A percentile compares a stretch with the other conserved stretches of the same genome.
Evolutionary conservation across 2,797 vertebrate species (phyloP).

Genomic region (Euphonia xanthogaster): DNA sequence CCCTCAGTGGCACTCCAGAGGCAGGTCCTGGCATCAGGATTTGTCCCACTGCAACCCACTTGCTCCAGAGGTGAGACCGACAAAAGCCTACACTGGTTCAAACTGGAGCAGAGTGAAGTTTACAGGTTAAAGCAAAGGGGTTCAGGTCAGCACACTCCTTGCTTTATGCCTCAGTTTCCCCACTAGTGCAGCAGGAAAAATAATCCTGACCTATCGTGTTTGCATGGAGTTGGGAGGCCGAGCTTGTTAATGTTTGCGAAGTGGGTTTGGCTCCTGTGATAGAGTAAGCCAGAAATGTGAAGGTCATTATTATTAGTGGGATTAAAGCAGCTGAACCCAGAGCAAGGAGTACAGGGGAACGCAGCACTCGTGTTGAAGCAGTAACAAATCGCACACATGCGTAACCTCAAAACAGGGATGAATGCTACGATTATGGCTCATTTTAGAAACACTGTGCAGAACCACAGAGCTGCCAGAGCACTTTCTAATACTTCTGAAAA

Average conservation of each 20-base stretch:
- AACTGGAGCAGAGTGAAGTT: not conserved
- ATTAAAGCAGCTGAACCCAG: slow-evolving; percentile 16
- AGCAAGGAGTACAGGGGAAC: not conserved
- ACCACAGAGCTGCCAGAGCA: not conserved
- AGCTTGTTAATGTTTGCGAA: slow-evolving; percentile 27
- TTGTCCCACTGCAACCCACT: rapidly evolving
- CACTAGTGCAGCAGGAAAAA: not conserved
- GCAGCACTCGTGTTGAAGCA: not conserved
- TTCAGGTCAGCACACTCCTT: not conserved
- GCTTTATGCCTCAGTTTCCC: slow-evolving; percentile 45
- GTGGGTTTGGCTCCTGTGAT: slow-evolving; percentile 55
- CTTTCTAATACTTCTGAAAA: not conserved
- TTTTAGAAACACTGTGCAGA: not conserved
- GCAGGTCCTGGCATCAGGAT: not conserved
- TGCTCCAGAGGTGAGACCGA: not conserved
- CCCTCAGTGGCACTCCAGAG: not conserved
- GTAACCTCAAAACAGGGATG: rapidly evolving
- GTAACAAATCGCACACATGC: rapidly evolving
- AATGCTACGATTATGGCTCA: rapidly evolving
- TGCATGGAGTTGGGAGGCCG: not conserved
- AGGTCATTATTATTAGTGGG: slow-evolving; percentile 54
- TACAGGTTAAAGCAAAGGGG: not conserved
- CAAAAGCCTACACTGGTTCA: not conserved
- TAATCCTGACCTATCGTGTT: not conserved
- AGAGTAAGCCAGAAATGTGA: slow-evolving; percentile 42